Base-by-base conservation (phyloP, 1,140 invertebrate genomes). In the Bombus breviceps region DNA sequence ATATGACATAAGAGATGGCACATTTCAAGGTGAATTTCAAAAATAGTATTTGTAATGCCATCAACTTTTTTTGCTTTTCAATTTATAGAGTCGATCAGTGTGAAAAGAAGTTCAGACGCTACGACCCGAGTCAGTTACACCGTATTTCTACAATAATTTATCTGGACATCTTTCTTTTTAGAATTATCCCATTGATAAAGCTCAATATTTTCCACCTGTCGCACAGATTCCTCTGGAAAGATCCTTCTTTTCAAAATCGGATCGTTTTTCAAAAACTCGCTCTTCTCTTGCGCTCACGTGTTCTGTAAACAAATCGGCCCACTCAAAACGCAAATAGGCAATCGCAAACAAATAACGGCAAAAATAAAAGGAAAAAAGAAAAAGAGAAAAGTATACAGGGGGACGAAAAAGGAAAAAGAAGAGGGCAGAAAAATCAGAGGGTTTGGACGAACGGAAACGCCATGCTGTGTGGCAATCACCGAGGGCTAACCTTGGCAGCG, bases 401-500 rank as follows among this genome's bases (percentile, higher is more conserved):
- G 68, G 5, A 34, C 13, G 28, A 53, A 39, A 22, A 57, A 15
- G 1, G 4, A 62, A n/a, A n/a, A 3, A n/a, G 22, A 10, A 15
- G 5, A 10, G 2, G 1, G 15, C 2, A 73, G 37, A 28, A 53
- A 32, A 64, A 74, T 73, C 37, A 10, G 18, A 18, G 25, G 22
- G 25, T 1, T 71, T 68, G 0, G 25, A 22, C 18, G 22, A 41
- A 34, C 22, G 62, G 37, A 32, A 32, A 41, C 22, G 22, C 10
- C 39, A 22, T 18, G 18, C 5, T 18, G 39, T 25, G 53, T 34
- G 43, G 64, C 25, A 8, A 64, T 37, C 34, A n/a, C 28, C 15
- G 22, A 9, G 39, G 32, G 34, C 1, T 47, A 59, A 87, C 86
- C 86, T 87, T 87, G 86, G 47, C 75, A 80, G 43, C 66, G 86